Percentiles rank a stretch among this genome's conserved stretches.
These are phyloP conservation scores for Dipus sagitta DNA, from an alignment of 2,797 vertebrate species.

Conservation along the genomic window DNA sequence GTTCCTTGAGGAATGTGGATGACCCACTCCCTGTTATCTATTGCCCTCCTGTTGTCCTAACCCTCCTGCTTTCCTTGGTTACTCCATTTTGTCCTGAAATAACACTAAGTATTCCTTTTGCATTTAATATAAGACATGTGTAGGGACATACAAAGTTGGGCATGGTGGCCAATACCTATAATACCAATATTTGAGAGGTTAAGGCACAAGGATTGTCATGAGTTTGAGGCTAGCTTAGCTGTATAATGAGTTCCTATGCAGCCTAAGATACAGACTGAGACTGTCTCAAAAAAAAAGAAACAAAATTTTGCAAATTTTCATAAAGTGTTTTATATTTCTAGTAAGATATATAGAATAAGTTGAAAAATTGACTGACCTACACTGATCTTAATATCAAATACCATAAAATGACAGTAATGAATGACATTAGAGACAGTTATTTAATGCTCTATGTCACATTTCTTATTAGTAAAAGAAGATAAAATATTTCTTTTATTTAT, in stretches of 20 bases:
- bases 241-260: neutral
- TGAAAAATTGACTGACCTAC: neutral
- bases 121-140: neutral
- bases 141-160: neutral
- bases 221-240: too few species aligned
- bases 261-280: neutral
- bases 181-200: neutral
- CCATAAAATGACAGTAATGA: neutral
- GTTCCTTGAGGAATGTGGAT: too few species aligned
- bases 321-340: neutral
- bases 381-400: neutral
- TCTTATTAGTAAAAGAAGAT: neutral
- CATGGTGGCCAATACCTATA: neutral
- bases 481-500: neutral
- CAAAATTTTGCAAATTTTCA: neutral
- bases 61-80: too few species aligned
- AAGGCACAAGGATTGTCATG: neutral
- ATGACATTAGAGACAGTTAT: neutral
- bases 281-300: neutral
- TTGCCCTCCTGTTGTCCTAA: too few species aligned
- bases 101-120: neutral
- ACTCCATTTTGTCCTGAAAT: too few species aligned
- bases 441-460: neutral
- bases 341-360: neutral
- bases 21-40: too few species aligned